phyloP scores from a whole-genome alignment of 2,888 invertebrate species.

The Zaprionus bogoriensis region DNA sequence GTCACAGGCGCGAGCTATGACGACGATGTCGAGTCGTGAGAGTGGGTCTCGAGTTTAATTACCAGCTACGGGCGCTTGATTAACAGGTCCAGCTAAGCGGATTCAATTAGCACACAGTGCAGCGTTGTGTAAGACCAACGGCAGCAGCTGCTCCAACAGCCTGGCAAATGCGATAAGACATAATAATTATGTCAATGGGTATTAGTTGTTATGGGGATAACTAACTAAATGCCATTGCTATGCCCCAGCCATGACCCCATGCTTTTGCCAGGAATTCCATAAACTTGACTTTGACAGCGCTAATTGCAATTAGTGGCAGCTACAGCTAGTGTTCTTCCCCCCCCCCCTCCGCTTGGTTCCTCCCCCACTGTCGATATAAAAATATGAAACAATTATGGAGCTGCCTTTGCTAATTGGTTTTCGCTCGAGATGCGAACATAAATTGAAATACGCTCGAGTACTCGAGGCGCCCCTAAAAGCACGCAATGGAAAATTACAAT shows the following conservation, averaged over 20 bases:
- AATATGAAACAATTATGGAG: constrained; percentile 57
- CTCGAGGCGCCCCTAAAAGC: constrained; percentile 35
- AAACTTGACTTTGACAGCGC: constrained; percentile 64
- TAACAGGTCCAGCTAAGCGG: constrained; percentile 34
- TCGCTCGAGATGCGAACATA: constrained; percentile 51
- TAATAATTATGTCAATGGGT: constrained; percentile 63
- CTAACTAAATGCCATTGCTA: constrained; percentile 25
- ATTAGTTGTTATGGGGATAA: constrained; percentile 42
- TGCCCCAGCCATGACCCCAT: neutral
- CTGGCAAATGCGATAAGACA: constrained; percentile 59
- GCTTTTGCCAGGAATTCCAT: constrained; percentile 42
- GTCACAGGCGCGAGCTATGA: constrained; percentile 14
- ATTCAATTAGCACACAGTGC: constrained; percentile 57
- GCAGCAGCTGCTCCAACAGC: neutral
- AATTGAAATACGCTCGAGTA: constrained; percentile 51
- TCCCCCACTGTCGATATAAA: neutral
- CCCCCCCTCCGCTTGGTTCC: neutral
- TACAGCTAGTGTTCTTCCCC: constrained; percentile 1
- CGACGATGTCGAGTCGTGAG: constrained; percentile 1
- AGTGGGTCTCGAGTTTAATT: constrained; percentile 50
- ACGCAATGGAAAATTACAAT: constrained; percentile 50
- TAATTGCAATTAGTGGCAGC: constrained; percentile 69
- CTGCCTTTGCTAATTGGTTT: constrained; percentile 62
- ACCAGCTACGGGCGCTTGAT: constrained; percentile 43
- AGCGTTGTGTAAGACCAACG: constrained; percentile 22